Base-by-base conservation (phyloP, 2,113 vertebrate species). In the Pogona vitticeps region DNA sequence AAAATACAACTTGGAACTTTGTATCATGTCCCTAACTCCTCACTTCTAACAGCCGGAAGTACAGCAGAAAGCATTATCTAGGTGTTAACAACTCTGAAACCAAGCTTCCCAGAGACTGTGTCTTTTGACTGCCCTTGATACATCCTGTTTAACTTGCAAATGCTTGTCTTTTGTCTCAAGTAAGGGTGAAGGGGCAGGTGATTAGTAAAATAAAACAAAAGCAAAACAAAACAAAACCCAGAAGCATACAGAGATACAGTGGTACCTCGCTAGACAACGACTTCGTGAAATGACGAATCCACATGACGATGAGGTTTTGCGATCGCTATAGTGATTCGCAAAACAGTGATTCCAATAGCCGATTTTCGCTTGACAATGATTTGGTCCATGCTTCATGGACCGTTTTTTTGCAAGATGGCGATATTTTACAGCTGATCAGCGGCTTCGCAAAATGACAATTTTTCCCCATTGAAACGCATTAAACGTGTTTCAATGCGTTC, bases 61-160 rank as follows among this genome's bases (percentile, higher is more conserved):
- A 95, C 89, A 95, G 87, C 72, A 87, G 63, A 92, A 92, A 76
- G 88, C 91, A 75, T 6, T 14, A 86, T 72, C 82, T 89, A 94
- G 86, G 84, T 90, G 92, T 94, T 92, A 88, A 93, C 92, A 95
- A 92, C 76, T 58, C 89, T 91, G 65, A 95, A 93, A 82, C 63
- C 88, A 92, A 79, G 77, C 85, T 85, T 92, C 86, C 82, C 88
- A 92, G 83, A 65, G 67, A 88, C 71, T 86, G 87, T 85, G 79
- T 85, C 71, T 88, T 93, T 90, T 56, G 26, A 86, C 84, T 92
- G 40, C 38, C 52, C 85, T 90, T 80, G 75, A 91, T 75, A 86
- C 28, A 26, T 71, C 9, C 58, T 42, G 26, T 42, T 56, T 1
- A 72, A 52, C 86, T 89, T 92, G 84, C 89, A 93, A 93, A 91